phyloP scores from a whole-genome alignment of 2,888 invertebrate species.

The Synergus gifuensis region DNA sequence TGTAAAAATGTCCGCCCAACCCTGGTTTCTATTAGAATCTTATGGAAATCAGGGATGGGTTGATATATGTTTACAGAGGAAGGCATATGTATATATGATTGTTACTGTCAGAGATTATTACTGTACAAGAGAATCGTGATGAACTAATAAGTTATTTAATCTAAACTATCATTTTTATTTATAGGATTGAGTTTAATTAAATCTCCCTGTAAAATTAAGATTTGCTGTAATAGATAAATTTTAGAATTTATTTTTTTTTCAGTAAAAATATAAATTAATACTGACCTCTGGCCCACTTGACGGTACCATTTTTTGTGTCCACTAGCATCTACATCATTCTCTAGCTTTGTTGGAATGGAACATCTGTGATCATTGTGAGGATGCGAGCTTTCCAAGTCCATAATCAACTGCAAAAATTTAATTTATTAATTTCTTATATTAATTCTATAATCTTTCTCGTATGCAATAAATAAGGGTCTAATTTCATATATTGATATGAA shows the following conservation, averaged over 20 bases:
- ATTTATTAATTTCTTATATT: conserved; percentile 8
- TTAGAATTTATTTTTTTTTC: background rate
- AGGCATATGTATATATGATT: too few relatives aligned
- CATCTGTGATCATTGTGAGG: conserved; percentile 58
- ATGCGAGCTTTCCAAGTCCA: conserved; percentile 70
- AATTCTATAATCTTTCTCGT: background rate
- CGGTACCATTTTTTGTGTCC: conserved; percentile 80
- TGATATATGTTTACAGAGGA: too few relatives aligned
- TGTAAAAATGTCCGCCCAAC: too few relatives aligned
- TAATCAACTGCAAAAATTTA: conserved; percentile 61
- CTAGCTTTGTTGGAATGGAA: conserved; percentile 57
- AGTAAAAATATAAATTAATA: conserved; percentile 45
- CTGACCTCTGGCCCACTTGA: conserved; percentile 80
- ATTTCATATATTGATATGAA: background rate
- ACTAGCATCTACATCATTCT: conserved; percentile 69
- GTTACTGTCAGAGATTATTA: too few relatives aligned
- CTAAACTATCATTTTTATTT: background rate
- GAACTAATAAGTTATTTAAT: background rate
- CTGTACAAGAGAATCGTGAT: background rate
- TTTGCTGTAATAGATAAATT: background rate
- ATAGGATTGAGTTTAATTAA: background rate
- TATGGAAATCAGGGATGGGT: too few relatives aligned
- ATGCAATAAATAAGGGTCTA: background rate
- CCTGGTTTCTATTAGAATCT: too few relatives aligned
- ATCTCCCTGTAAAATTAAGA: background rate